These are phyloP conservation scores for Saccostrea cuccullata DNA, from an alignment of 1,140 invertebrate species.

Conservation along the genomic window DNA sequence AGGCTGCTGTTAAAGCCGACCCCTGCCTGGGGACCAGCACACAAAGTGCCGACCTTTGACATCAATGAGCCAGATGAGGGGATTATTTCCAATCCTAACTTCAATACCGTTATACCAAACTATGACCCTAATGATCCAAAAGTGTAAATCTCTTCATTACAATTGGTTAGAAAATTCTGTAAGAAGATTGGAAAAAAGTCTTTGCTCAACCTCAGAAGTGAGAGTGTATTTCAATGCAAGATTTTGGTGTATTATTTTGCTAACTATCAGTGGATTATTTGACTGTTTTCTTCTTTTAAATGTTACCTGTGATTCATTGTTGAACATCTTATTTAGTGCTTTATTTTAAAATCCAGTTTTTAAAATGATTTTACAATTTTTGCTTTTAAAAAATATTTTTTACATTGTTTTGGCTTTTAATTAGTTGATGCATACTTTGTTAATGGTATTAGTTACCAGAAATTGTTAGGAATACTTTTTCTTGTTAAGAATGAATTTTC, in stretches of 20 bases:
- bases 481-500: neutral
- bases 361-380: neutral
- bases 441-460: neutral
- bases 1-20: slow-evolving; percentile 64
- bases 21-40: slow-evolving; percentile 71
- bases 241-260: neutral
- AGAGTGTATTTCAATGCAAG: slow-evolving; percentile 11
- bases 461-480: neutral
- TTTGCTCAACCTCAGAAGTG: slow-evolving; percentile 11
- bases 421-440: neutral
- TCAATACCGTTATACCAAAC: slow-evolving; percentile 20
- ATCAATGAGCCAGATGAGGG: slow-evolving; percentile 1
- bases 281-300: neutral
- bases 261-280: neutral
- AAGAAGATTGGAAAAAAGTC: neutral
- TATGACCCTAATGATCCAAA: slow-evolving; percentile 15
- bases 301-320: neutral
- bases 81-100: slow-evolving; percentile 28
- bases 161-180: neutral
- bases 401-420: neutral
- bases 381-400: neutral
- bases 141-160: slow-evolving; percentile 6
- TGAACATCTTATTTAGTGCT: neutral
- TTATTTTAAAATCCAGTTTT: neutral
- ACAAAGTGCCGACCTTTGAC: slow-evolving; percentile 68